These are phyloP conservation scores for Enteromius mattozi DNA, from an alignment of 2,797 vertebrate species.

Conservation along the genomic window DNA sequence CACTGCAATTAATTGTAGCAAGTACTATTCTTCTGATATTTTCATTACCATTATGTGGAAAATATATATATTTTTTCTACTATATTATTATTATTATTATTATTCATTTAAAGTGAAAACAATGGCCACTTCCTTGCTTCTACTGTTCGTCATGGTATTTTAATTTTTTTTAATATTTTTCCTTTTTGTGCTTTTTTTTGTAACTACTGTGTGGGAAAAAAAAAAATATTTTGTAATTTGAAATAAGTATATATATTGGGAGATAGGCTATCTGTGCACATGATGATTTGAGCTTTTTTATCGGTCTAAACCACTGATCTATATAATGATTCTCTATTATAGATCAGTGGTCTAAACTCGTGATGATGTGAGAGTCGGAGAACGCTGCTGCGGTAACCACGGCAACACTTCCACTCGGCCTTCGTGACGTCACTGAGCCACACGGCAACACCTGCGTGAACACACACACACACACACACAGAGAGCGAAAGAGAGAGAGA, in stretches of 20 bases:
- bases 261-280: neutral
- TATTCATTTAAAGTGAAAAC: neutral
- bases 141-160: neutral
- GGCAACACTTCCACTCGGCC: conserved; percentile 73
- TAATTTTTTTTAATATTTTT: too few species aligned
- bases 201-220: too few species aligned
- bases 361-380: conserved; percentile 40
- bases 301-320: too few species aligned
- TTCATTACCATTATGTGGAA: neutral
- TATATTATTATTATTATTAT: too few species aligned
- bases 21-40: neutral
- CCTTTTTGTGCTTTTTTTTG: too few species aligned
- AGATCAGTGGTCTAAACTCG: neutral
- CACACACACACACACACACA: neutral
- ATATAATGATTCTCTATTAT: too few species aligned
- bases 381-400: conserved; percentile 72
- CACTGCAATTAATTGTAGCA: neutral
- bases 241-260: too few species aligned
- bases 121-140: neutral
- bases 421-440: conserved; percentile 7
- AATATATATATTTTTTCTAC: too few species aligned
- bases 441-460: conserved; percentile 20
- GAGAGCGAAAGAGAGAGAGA: neutral
- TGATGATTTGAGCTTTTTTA: neutral
- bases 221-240: too few species aligned